Base-by-base conservation (phyloP, 2,797 vertebrate species). In the Sebastes taczanowskii region DNA sequence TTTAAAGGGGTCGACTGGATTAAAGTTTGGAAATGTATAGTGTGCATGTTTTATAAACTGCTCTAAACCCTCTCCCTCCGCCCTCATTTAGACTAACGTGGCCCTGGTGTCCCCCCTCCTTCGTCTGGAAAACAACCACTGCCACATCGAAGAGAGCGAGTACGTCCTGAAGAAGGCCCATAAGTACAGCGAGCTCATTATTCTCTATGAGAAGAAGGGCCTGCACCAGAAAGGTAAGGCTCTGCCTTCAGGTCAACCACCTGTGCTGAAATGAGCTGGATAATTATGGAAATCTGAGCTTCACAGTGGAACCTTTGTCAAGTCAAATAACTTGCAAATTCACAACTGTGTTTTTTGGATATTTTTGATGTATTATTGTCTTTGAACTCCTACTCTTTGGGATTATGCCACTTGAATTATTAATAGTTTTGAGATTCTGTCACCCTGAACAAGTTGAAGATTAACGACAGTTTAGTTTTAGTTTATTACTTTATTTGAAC, bases 61-160 rank as follows among this genome's bases (percentile, higher is more conserved):
- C 13, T 49, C 11, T 35, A 52, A 6, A 29, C 14, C 14, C 35
- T 13, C 11, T 38, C 23, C 7, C 4, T 4, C 35, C 32, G 13
- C 42, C 38, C n/a, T 14, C 6, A 3, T 46, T 53, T 86, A 99
- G 99, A 99, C 98, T 1, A 99, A 99, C 1, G 97, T 99, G 70
- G 98, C 98, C 2, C 93, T 99, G 73, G 98, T 99, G 86, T 98
- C 99, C 5, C 98, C 99, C 0, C 94, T 99, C 66, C 95, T 99
- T 16, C 97, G 98, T 3, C 94, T 99, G 90, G 99, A 99, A 88
- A 99, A 99, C 93, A 99, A 99, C 92, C 98, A 99, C 93, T 99
- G 99, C 89, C 98, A 99, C 86, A 97, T 99, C 6, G 99, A 99
- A 84, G 99, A 99, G 95, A 99, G 98, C 20, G 99, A 99, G 86